Base-by-base conservation (phyloP, 2,888 invertebrate species). In the Melanostoma scalare region DNA sequence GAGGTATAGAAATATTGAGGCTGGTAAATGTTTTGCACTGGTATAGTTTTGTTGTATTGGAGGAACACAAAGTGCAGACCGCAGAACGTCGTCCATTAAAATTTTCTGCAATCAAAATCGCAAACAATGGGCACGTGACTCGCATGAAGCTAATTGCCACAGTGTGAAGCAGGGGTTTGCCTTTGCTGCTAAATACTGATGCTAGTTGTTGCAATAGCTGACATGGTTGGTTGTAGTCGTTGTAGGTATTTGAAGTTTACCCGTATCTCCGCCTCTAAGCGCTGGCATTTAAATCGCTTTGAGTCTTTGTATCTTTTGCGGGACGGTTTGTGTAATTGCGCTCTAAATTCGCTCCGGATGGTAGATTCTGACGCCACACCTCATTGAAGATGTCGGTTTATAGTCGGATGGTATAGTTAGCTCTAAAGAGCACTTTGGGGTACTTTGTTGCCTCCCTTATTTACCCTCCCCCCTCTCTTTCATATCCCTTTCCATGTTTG, bases 121-220 rank as follows among this genome's bases (percentile, higher is more conserved):
- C 86, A 86, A 86, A 87, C 87, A 87, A 87, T 86, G 81, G 82
- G 85, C 86, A 87, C 86, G 87, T 87, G 87, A 84, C 87, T 86
- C 85, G 85, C 81, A 87, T 87, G 86, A 86, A 86, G 86, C 87
- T 87, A 87, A 87, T 87, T 87, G 86, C 85, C 77, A 77, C 78
- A 79, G 86, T 86, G 86, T 85, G 85, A 86, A 85, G 65, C 71
- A 71, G 68, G 73, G 69, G 81, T 74, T 60, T 68, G 77, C 36
- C 50, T 40, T 38, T 68, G 61, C 48, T 56, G 40, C 10, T 33
- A 6, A 1, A 50, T 33, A 35, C 67, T 71, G 56, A 63, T 58
- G 35, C 44, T 20, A 20, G 20, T 20, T 20, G 20, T 20, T 20
- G 20, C 20, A 20, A 20, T 20, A 20, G 20, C 20, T 20, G 20